Evolutionary conservation across 2,888 invertebrate species (phyloP).

Genomic region (Hedychridium roseum): DNA sequence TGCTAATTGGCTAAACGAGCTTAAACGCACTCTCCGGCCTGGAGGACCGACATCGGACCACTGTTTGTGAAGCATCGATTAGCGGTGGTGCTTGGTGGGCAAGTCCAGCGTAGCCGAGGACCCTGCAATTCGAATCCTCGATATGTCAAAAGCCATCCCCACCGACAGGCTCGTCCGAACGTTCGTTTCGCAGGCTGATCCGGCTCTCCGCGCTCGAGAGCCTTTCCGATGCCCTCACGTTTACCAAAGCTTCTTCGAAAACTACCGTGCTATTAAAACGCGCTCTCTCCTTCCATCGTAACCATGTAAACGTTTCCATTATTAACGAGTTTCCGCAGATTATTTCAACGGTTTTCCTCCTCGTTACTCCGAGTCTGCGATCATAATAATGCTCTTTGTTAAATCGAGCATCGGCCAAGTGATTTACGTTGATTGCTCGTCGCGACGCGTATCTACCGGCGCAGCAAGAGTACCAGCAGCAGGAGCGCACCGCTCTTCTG

Average conservation of each 20-base stretch:
- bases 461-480: too few relatives aligned
- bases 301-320: too few relatives aligned
- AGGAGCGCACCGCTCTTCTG: too few relatives aligned
- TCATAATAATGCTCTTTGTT: slow-evolving; percentile 62
- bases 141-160: slow-evolving; percentile 43
- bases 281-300: too few relatives aligned
- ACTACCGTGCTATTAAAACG: too few relatives aligned
- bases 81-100: slow-evolving; percentile 43
- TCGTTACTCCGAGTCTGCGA: slow-evolving; percentile 56
- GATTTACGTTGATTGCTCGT: slow-evolving; percentile 63
- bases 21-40: slow-evolving; percentile 53
- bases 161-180: slow-evolving; percentile 30
- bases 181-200: too few relatives aligned
- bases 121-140: slow-evolving; percentile 34
- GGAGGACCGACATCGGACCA: slow-evolving; percentile 37
- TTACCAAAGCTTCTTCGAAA: too few relatives aligned
- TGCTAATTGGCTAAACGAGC: slow-evolving; percentile 59
- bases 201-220: too few relatives aligned
- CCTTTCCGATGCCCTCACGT: too few relatives aligned
- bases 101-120: slow-evolving; percentile 36
- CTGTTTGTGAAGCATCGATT: slow-evolving; percentile 57
- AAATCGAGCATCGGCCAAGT: slow-evolving; percentile 62
- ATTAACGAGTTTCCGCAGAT: neutral
- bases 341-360: slow-evolving; percentile 10
- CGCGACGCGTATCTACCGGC: slow-evolving; percentile 44